These are phyloP conservation scores for Sapayoa aenigma DNA, from an alignment of 2,113 vertebrate genomes.

Conservation along the genomic window DNA sequence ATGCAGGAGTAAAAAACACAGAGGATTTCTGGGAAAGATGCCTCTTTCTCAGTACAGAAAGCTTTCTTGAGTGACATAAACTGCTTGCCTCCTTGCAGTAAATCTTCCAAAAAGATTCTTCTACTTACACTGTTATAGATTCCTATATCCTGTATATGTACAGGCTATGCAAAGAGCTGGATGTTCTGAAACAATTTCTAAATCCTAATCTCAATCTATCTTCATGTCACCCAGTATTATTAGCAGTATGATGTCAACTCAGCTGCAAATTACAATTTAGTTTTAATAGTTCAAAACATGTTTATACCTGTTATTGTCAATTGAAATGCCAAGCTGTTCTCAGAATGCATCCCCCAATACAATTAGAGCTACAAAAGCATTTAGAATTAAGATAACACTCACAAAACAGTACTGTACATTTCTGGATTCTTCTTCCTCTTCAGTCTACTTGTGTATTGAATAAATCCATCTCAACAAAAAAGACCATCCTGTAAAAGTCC, in stretches of 20 bases:
- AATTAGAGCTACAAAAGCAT: background rate
- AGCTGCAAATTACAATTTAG: background rate
- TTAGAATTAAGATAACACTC: background rate
- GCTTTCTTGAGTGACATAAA: too few species aligned
- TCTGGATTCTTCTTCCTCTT: background rate
- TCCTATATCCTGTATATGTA: background rate
- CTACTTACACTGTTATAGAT: background rate
- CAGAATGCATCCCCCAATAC: conserved; percentile 7
- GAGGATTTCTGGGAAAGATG: too few species aligned
- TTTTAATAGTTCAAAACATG: background rate
- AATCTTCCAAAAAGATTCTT: too few species aligned
- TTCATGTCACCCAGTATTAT: background rate
- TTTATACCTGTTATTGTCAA: conserved; percentile 37
- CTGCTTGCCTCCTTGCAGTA: too few species aligned
- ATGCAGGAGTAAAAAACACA: too few species aligned
- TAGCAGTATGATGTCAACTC: background rate
- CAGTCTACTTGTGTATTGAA: background rate
- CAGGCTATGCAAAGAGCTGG: background rate
- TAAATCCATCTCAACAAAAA: background rate
- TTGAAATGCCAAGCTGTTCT: background rate
- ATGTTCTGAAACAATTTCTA: background rate
- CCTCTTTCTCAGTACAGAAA: too few species aligned
- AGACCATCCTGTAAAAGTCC: background rate
- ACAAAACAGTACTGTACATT: background rate
- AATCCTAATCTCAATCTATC: background rate